Evolutionary conservation across 2,113 vertebrate species (phyloP), one percentile per base, ranked within the genome.

Genomic region (Climacteris rufus): DNA sequence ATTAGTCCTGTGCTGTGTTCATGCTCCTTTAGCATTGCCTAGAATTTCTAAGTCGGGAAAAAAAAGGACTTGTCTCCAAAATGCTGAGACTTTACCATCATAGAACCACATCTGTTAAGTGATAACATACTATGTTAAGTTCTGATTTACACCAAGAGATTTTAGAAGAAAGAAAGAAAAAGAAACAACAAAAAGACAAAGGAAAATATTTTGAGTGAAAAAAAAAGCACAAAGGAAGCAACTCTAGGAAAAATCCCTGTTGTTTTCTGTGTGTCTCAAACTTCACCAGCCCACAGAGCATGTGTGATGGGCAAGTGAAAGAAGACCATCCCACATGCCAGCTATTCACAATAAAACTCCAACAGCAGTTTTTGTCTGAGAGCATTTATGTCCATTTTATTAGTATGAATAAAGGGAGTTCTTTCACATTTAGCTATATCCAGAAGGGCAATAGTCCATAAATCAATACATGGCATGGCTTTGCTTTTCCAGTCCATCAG

Each of bases 371-470:
- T 95, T 96, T 93, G 61, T 95, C 89, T 94, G 90, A 93, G 90
- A 94, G 82, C 95, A 94, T 92, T 94, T 94, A 96, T 93, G 97
- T 96, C 94, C 96, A 94, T 96, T 97, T 97, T 97, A 97, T 97
- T 97, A 96, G 93, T 90, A 96, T 82, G 96, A 97, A 96, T 97
- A 97, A 97, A 97, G 95, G 94, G 97, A 97, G 79, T 95, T 97
- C 90, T 97, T 90, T 96, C 94, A 94, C 96, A 96, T 96, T 97
- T 96, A 95, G 92, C 94, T 96, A 90, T 96, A 96, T 96, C 96
- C 96, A 97, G 96, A 97, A 97, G 96, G 96, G 96, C 97, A 94
- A 97, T 97, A 96, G 97, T 92, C 97, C 95, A 97, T 97, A 97
- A 96, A 97, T 97, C 96, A 97, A 96, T 96, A 94, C 76, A 80